These are phyloP conservation scores for Channa striata DNA, from an alignment of 2,797 vertebrate genomes.

Conservation along the genomic window DNA sequence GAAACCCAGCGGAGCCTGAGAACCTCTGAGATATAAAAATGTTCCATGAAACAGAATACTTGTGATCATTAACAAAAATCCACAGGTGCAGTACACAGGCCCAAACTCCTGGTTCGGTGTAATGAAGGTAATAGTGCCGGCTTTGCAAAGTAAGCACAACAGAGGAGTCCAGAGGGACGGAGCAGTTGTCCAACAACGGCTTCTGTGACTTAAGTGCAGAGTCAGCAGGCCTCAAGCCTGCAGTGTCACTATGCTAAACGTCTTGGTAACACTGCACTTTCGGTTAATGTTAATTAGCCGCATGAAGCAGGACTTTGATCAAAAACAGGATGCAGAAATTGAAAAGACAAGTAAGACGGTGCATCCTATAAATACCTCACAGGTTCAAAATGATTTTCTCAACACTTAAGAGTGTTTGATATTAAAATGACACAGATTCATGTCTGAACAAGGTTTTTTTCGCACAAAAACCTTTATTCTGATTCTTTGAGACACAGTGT, in stretches of 20 bases:
- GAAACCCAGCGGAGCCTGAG: constrained; percentile 28
- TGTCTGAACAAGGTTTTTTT: neutral
- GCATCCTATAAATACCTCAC: neutral
- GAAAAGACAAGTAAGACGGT: neutral
- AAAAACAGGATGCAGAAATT: constrained; percentile 16
- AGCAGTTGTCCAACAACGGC: constrained; percentile 73
- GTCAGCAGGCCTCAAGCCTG: constrained; percentile 77
- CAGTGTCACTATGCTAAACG: constrained; percentile 79
- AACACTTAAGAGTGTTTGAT: neutral
- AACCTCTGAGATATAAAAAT: constrained; percentile 13
- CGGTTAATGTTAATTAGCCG: constrained; percentile 66
- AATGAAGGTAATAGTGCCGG: constrained; percentile 36
- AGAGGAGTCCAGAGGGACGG: constrained; percentile 55
- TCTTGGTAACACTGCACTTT: constrained; percentile 75
- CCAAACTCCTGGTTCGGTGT: constrained; percentile 16
- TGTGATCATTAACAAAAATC: constrained; percentile 5
- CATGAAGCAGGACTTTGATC: constrained; percentile 61
- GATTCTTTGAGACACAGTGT: neutral
- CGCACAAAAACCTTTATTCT: neutral
- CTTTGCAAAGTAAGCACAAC: constrained; percentile 62
- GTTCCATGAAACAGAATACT: neutral
- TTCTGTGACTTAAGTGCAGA: constrained; percentile 69
- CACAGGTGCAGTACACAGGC: constrained; percentile 3
- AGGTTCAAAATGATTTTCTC: neutral
- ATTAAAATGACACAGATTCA: neutral